Evolutionary conservation across 53 echinoderm and acorn worm species (phyloP).

Genomic region (Arbacia lixula): DNA sequence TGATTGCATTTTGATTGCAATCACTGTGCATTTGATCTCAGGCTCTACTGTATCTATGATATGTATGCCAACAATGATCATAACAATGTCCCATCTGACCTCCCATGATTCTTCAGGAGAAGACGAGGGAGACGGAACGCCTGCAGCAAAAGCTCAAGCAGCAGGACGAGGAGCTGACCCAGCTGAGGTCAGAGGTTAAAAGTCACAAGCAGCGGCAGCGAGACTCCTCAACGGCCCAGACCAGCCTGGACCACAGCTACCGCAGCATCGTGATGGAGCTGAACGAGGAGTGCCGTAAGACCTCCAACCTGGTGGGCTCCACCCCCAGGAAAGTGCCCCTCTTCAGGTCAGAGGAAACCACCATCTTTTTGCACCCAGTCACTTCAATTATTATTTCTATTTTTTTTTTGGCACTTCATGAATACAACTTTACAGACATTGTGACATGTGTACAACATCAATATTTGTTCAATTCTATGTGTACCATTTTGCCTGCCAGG

Average conservation of each 20-base stretch:
- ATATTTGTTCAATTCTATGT: too few species aligned
- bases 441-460: too few species aligned
- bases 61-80: too few species aligned
- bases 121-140: slow-evolving; percentile 74
- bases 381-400: too few species aligned
- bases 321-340: slow-evolving; percentile 64
- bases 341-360: slow-evolving; percentile 62
- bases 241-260: slow-evolving; percentile 53
- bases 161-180: slow-evolving; percentile 86
- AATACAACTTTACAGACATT: too few species aligned
- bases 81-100: too few species aligned
- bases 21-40: too few species aligned
- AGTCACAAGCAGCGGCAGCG: slow-evolving; percentile 67
- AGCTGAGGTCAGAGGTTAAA: slow-evolving; percentile 87
- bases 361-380: too few species aligned
- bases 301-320: slow-evolving; percentile 66
- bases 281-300: slow-evolving; percentile 88
- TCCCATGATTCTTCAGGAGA: slow-evolving; percentile 64
- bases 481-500: too few species aligned
- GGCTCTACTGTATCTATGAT: too few species aligned
- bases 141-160: slow-evolving; percentile 69
- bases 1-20: too few species aligned
- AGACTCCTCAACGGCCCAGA: slow-evolving; percentile 47
- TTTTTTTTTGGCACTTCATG: too few species aligned
- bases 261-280: slow-evolving; percentile 79